A percentile compares a stretch with the other conserved stretches of the same genome.
phyloP scores from a whole-genome alignment of 2,888 invertebrate genomes.

The Cataglyphis rosenhaueri region DNA sequence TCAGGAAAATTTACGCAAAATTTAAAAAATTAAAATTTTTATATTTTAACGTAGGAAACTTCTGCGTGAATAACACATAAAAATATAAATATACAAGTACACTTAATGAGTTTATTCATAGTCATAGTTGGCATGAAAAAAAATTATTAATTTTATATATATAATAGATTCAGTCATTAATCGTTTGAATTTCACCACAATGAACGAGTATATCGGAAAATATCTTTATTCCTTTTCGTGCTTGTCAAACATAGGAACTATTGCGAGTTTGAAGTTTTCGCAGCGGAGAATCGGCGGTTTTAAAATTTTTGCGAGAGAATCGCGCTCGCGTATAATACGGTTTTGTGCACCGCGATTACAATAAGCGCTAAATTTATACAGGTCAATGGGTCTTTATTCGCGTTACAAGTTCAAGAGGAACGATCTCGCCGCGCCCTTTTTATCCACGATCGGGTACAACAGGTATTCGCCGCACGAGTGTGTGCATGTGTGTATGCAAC shows the following conservation, averaged over 20 bases:
- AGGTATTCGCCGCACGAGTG: constrained; percentile 38
- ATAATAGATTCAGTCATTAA: neutral
- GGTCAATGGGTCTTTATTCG: constrained; percentile 11
- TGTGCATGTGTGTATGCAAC: neutral
- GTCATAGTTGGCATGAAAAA: neutral
- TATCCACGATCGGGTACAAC: constrained; percentile 48
- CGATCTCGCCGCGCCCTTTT: constrained; percentile 3
- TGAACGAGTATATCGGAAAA: neutral
- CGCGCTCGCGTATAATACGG: neutral
- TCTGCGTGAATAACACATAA: neutral
- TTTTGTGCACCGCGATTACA: neutral
- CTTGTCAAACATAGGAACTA: neutral
- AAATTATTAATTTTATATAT: neutral
- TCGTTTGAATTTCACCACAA: neutral
- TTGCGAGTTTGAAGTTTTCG: neutral
- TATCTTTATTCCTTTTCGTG: neutral
- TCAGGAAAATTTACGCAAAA: neutral
- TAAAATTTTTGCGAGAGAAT: neutral
- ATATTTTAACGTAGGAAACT: neutral
- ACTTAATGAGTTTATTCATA: constrained; percentile 5
- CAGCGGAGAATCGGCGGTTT: neutral
- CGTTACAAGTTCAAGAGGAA: constrained; percentile 9
- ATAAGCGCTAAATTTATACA: constrained; percentile 13
- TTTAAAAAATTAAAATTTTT: constrained; percentile 4
- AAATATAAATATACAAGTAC: neutral